Evolutionary conservation across 2,797 vertebrate genomes (phyloP).

Genomic region (Perodicticus potto): DNA sequence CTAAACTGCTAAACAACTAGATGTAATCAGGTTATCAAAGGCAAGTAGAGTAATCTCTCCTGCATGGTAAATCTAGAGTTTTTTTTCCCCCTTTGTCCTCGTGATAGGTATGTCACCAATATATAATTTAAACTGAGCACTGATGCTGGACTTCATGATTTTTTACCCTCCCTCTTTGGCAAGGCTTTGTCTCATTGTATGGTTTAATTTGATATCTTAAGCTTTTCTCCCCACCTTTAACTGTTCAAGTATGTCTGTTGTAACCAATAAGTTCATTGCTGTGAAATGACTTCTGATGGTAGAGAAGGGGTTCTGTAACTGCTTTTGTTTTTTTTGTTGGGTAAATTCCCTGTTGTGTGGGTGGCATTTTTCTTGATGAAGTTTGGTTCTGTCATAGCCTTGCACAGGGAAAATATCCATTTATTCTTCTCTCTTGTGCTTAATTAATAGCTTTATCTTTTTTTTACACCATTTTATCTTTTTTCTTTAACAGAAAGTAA

Average conservation of each 20-base stretch:
- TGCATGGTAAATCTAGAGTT: slow-evolving; percentile 93
- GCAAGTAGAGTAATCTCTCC: slow-evolving; percentile 92
- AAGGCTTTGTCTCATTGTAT: slow-evolving; percentile 87
- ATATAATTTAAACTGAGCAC: slow-evolving; percentile 89
- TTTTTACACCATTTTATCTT: slow-evolving; percentile 91
- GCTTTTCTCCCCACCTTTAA: slow-evolving; percentile 86
- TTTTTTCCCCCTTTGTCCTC: slow-evolving; percentile 84
- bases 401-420: slow-evolving; percentile 79
- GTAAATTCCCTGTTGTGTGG: slow-evolving; percentile 79
- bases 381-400: slow-evolving; percentile 82
- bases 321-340: slow-evolving; percentile 76
- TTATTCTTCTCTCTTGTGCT: slow-evolving; percentile 83
- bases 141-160: slow-evolving; percentile 90
- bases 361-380: slow-evolving; percentile 74
- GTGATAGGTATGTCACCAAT: slow-evolving; percentile 90
- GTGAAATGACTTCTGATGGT: slow-evolving; percentile 85
- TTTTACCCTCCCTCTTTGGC: slow-evolving; percentile 82
- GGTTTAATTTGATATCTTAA: slow-evolving; percentile 88
- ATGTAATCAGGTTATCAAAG: slow-evolving; percentile 93
- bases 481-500: slow-evolving; percentile 92
- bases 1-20: slow-evolving; percentile 90
- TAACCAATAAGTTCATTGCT: slow-evolving; percentile 86
- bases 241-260: slow-evolving; percentile 86
- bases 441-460: slow-evolving; percentile 86
- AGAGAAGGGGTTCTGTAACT: slow-evolving; percentile 82